Conservation (phyloP, 2,113 vertebrate genomes). For the Micromys minutus region DNA sequence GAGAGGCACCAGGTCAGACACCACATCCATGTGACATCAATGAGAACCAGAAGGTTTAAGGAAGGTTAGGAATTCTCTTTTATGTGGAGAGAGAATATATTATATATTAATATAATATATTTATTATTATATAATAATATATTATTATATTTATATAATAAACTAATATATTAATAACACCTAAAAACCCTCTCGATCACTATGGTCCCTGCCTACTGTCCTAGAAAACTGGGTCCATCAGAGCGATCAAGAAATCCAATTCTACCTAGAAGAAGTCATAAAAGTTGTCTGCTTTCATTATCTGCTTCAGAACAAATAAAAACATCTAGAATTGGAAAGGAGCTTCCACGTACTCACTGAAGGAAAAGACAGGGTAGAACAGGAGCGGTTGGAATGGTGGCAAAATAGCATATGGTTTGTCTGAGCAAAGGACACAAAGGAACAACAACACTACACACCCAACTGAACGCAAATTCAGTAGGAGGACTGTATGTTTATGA, state of each 20-base stretch:
- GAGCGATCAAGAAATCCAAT: background rate
- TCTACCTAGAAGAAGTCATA: constrained; percentile 18
- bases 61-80: constrained; percentile 23
- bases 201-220: background rate
- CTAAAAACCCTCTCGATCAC: background rate
- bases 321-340: background rate
- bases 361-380: background rate
- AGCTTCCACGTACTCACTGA: background rate
- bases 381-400: background rate
- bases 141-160: too few relatives aligned
- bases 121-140: too few relatives aligned
- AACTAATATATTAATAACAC: too few relatives aligned
- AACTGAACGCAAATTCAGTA: background rate
- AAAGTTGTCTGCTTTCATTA: constrained; percentile 8
- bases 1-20: constrained; percentile 1
- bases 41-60: background rate
- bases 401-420: background rate
- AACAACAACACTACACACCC: background rate
- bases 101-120: too few relatives aligned
- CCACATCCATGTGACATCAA: background rate
- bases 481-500: background rate
- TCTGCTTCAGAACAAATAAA: constrained; percentile 6
- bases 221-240: background rate
- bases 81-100: background rate
- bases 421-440: background rate